These are phyloP conservation scores for Drosophila gaucha DNA, from an alignment of 2,888 invertebrate genomes.

Conservation along the genomic window DNA sequence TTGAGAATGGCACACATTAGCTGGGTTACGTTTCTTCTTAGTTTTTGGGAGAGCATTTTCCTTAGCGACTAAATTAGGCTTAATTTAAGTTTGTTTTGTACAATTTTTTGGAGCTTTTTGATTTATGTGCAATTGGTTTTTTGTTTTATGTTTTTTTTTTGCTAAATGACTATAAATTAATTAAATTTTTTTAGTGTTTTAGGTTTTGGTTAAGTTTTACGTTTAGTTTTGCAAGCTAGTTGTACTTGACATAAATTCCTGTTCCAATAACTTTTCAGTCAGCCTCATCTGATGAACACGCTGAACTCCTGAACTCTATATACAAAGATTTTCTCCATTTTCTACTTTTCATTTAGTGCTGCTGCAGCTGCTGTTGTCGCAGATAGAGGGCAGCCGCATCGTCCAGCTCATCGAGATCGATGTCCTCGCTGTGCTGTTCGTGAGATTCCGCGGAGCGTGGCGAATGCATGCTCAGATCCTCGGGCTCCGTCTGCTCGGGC, in stretches of 20 bases:
- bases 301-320: slow-evolving; percentile 43
- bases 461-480: slow-evolving; percentile 92
- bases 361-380: slow-evolving; percentile 81
- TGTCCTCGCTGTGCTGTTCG: slow-evolving; percentile 84
- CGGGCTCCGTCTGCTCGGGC: slow-evolving; percentile 96
- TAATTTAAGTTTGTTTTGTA: slow-evolving; percentile 68
- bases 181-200: slow-evolving; percentile 14
- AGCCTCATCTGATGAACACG: slow-evolving; percentile 69
- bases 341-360: slow-evolving; percentile 43
- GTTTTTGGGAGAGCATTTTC: slow-evolving; percentile 15
- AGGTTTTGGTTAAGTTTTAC: slow-evolving; percentile 11
- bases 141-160: slow-evolving; percentile 24
- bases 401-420: slow-evolving; percentile 86
- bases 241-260: slow-evolving; percentile 81
- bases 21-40: slow-evolving; percentile 43
- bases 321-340: background rate
- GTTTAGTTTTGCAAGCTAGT: slow-evolving; percentile 41
- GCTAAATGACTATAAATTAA: slow-evolving; percentile 37
- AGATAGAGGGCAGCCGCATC: slow-evolving; percentile 86
- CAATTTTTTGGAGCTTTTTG: slow-evolving; percentile 55
- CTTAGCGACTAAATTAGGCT: slow-evolving; percentile 29
- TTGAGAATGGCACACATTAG: slow-evolving; percentile 75
- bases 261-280: slow-evolving; percentile 53
- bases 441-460: slow-evolving; percentile 81
- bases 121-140: slow-evolving; percentile 68